phyloP scores from a whole-genome alignment of 2,113 vertebrate species.

The Eulemur macaco region DNA sequence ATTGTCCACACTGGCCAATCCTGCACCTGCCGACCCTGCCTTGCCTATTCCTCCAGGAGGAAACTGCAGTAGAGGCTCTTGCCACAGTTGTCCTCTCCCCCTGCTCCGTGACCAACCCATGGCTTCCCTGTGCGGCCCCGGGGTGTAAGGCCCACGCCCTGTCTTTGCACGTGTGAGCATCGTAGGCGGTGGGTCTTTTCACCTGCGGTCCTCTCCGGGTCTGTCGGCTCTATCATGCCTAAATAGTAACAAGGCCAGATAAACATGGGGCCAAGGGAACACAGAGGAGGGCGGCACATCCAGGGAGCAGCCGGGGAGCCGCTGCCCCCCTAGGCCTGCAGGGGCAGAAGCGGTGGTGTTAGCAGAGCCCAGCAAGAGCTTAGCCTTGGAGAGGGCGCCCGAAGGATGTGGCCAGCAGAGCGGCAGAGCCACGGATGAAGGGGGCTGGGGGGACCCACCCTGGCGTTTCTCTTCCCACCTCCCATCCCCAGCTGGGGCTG shows the following conservation, averaged over 20 bases:
- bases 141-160: rapidly evolving
- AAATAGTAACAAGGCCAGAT: not conserved
- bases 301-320: not conserved
- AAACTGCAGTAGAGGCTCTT: not conserved
- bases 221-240: too few relatives aligned
- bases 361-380: not conserved
- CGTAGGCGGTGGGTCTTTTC: not conserved
- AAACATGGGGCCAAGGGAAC: not conserved
- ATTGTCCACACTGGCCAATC: not conserved
- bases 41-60: not conserved
- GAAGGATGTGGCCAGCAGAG: not conserved
- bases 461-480: not conserved
- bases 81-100: rapidly evolving
- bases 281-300: not conserved
- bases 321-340: rapidly evolving
- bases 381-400: not conserved
- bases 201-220: not conserved
- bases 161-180: not conserved
- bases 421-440: not conserved
- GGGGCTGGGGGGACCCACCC: not conserved
- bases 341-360: rapidly evolving
- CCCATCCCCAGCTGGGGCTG: too few relatives aligned
- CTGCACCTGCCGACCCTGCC: rapidly evolving
- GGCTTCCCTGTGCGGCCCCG: rapidly evolving
- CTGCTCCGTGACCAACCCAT: not conserved